Evolutionary conservation across 2,797 vertebrate species (phyloP).

Genomic region (Distichodus sexfasciatus): DNA sequence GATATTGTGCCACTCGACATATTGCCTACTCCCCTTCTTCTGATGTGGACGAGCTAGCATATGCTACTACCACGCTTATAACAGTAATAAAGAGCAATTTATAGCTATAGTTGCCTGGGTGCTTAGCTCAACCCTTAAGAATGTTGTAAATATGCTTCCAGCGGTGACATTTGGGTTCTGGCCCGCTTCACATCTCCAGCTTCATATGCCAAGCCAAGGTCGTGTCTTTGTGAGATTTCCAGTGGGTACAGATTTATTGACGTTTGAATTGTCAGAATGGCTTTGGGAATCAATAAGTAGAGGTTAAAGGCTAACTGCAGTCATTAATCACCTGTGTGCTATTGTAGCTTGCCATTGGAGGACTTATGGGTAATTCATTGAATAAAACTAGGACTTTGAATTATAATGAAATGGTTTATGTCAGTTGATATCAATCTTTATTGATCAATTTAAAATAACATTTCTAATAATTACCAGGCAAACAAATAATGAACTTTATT

Average conservation of each 20-base stretch:
- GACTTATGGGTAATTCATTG: slow-evolving; percentile 35
- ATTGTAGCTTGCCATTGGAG: slow-evolving; percentile 7
- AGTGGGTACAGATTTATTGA: slow-evolving; percentile 41
- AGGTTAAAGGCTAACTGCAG: slow-evolving; percentile 50
- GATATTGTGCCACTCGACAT: too few species aligned
- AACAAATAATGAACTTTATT: too few species aligned
- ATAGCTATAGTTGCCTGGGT: neutral
- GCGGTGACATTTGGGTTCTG: neutral
- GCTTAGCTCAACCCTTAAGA: neutral
- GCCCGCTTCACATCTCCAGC: neutral
- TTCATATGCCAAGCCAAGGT: neutral
- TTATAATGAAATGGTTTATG: too few species aligned
- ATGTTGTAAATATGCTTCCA: neutral
- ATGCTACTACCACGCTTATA: neutral
- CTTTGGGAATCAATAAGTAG: slow-evolving; percentile 58
- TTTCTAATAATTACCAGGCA: too few species aligned
- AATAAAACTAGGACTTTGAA: slow-evolving; percentile 21
- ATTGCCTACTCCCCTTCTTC: neutral
- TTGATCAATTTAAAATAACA: too few species aligned
- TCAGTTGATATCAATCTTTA: too few species aligned
- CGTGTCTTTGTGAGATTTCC: slow-evolving; percentile 36
- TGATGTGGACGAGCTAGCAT: neutral
- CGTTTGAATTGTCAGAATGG: slow-evolving; percentile 53
- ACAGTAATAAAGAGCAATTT: neutral
- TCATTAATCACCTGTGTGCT: slow-evolving; percentile 61